Base-by-base conservation (phyloP, 2,113 vertebrate genomes). In the Microtus oregoni region DNA sequence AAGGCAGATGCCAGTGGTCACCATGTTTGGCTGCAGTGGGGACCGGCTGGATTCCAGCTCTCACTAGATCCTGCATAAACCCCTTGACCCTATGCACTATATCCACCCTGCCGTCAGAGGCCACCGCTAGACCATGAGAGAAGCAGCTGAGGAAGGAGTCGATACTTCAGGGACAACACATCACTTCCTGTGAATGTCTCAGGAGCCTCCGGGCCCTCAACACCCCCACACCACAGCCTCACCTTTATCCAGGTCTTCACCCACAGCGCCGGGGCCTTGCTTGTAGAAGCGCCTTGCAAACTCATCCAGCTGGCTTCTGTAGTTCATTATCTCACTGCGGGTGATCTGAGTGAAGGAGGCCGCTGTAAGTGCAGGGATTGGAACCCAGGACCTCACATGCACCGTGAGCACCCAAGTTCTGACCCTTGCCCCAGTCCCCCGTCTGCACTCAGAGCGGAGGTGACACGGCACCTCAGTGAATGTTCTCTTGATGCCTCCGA, bases 181-280 rank as follows among this genome's bases (percentile, higher is more conserved):
- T 76, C 32, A 28, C 44, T 30, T 47, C 32, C 92, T 41, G 58
- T 61, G 22, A 95, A 75, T 77, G 41, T 28, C 52, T 32, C 1
- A 79, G 41, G 88, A 47, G 76, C 20, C 50, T 10, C 90, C 1
- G 11, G 17, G 3, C 78, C 17, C 52, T 61, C 67, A 61, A 30
- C 17, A n/a, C 4, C 17, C 28, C 50, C 14, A 13, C 0, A 0
- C 14, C 9, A 1, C 35, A 13, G 10, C 8, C 95, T 96, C 96
- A 99, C 99, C 99, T 99, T 98, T 99, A 35, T 99, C 99, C 52
- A 99, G 99, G 98, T 99, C 96, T 20, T 99, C 99, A 8, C 99
- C 99, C 61, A 99, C 99, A 91, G 99, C 98, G 89, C 99, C 99
- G 50, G 99, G 99, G 0, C 99, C 99, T 61, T 99, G 97, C 0